phyloP scores from a whole-genome alignment of 2,113 vertebrate genomes.

The Hymenochirus boettgeri region DNA sequence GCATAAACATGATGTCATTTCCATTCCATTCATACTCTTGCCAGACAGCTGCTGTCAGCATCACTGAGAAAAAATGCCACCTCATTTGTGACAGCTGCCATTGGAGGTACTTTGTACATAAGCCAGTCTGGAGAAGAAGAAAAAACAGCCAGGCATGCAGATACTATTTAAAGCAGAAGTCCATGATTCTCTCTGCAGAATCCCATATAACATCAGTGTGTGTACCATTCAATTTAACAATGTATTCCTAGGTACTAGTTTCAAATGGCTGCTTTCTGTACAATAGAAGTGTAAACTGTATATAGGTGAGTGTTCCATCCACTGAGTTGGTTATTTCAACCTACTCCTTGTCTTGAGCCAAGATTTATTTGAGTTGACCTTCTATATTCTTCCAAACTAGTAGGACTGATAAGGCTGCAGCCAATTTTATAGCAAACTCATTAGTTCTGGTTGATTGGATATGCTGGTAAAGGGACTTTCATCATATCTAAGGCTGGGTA shows the following conservation, averaged over 20 bases:
- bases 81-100: slow-evolving; percentile 90
- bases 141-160: slow-evolving; percentile 71
- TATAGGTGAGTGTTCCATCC: no score
- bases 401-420: no score
- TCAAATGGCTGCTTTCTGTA: neutral
- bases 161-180: slow-evolving; percentile 72
- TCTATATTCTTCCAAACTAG: no score
- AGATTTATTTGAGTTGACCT: no score
- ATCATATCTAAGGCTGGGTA: no score
- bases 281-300: no score
- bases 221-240: slow-evolving; percentile 21
- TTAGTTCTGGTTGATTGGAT: no score
- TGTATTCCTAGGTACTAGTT: neutral
- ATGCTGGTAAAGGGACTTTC: no score
- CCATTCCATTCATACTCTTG: slow-evolving; percentile 82
- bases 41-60: slow-evolving; percentile 92
- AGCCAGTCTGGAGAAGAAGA: slow-evolving; percentile 63
- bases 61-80: slow-evolving; percentile 86
- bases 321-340: no score
- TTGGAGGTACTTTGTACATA: slow-evolving; percentile 74
- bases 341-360: no score
- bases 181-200: slow-evolving; percentile 29
- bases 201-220: slow-evolving; percentile 9
- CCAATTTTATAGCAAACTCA: no score
- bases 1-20: slow-evolving; percentile 97